Evolutionary conservation across 1,140 invertebrate genomes (phyloP).

Genomic region (Drosophila micromelanica): DNA sequence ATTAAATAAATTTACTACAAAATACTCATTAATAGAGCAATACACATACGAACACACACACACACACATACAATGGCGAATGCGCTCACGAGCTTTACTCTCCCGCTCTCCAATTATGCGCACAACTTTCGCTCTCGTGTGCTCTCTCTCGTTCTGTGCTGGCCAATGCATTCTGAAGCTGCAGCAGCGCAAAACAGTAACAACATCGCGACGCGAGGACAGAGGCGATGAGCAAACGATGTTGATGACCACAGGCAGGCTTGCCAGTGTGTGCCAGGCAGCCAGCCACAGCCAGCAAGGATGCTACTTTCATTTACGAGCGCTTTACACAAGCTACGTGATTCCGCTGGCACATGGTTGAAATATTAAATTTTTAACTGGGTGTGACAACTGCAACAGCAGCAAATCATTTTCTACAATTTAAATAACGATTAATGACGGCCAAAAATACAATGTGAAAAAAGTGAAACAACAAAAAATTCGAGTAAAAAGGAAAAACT

Average conservation of each 20-base stretch:
- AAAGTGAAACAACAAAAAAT: constrained; percentile 6
- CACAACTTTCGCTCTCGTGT: constrained; percentile 43
- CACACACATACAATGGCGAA: not conserved
- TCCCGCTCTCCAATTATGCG: constrained; percentile 27
- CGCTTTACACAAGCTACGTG: constrained; percentile 52
- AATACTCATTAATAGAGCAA: constrained; percentile 38
- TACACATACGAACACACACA: not conserved
- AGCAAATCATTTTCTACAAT: constrained; percentile 28
- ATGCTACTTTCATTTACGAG: constrained; percentile 58
- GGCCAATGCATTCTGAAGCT: constrained; percentile 35
- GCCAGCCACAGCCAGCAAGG: constrained; percentile 59
- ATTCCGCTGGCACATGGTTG: constrained; percentile 58
- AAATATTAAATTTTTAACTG: constrained; percentile 72
- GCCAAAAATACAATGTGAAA: not conserved
- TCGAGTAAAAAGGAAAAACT: constrained; percentile 1
- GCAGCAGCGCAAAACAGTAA: constrained; percentile 27
- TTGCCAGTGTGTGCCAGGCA: constrained; percentile 51
- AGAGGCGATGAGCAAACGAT: constrained; percentile 19
- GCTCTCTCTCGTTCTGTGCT: not conserved
- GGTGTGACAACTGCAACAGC: constrained; percentile 58
- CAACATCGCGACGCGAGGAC: constrained; percentile 7
- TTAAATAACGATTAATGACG: not conserved
- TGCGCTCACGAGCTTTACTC: constrained; percentile 25
- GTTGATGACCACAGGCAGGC: constrained; percentile 15
- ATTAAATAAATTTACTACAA: constrained; percentile 40